Conservation (phyloP, 2,113 vertebrate genomes). For the Orthonyx spaldingii region DNA sequence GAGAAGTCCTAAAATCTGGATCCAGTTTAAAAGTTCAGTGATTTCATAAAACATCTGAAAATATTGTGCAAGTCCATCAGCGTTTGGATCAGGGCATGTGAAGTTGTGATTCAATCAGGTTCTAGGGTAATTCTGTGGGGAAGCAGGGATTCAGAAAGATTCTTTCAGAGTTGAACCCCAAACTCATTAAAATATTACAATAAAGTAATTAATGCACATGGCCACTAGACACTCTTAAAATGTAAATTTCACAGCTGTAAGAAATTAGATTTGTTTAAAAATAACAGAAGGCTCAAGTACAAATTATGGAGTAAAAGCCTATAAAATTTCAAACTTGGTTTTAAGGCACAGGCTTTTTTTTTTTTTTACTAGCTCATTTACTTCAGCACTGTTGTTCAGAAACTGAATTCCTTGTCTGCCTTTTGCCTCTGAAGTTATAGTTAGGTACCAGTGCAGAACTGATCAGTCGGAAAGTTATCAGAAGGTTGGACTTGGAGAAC, state of each 20-base stretch:
- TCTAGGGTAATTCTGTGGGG: slow-evolving; percentile 42
- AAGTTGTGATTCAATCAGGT: slow-evolving; percentile 9
- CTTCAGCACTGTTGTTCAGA: neutral
- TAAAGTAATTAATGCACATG: slow-evolving; percentile 68
- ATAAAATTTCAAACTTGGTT: slow-evolving; percentile 64
- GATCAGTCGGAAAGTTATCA: neutral
- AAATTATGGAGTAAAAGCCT: slow-evolving; percentile 59
- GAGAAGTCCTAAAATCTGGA: neutral
- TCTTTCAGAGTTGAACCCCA: slow-evolving; percentile 57
- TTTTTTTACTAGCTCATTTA: neutral
- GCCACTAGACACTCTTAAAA: slow-evolving; percentile 69
- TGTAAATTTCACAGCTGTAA: slow-evolving; percentile 71
- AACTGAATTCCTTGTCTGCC: neutral
- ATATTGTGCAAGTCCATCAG: neutral
- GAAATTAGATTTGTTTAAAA: slow-evolving; percentile 71
- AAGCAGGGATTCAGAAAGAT: slow-evolving; percentile 46
- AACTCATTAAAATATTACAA: slow-evolving; percentile 70
- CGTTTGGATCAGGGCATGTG: neutral
- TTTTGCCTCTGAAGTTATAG: neutral
- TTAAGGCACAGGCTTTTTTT: slow-evolving; percentile 18
- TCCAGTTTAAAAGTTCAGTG: neutral
- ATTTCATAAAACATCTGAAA: neutral
- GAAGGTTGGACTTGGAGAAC: neutral
- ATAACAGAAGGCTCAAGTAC: slow-evolving; percentile 67
- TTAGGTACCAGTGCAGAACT: neutral